Base-by-base conservation (phyloP, 2,113 vertebrate genomes). In the Siniperca knerii region DNA sequence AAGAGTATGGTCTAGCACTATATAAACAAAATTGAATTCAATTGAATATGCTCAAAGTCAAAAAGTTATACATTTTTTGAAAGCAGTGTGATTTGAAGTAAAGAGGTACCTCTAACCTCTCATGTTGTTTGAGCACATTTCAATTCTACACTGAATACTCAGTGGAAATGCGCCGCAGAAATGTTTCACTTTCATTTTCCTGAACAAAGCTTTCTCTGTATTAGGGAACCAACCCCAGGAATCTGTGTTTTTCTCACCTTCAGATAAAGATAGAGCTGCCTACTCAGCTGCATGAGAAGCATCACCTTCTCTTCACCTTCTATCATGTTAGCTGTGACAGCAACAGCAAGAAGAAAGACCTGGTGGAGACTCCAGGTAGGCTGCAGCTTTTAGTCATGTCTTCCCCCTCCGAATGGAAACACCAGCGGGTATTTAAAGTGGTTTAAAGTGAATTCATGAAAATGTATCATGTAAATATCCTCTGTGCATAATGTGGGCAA, bases 191-290 rank as follows among this genome's bases (percentile, higher is more conserved):
- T 72, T 78, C 23, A 57, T 69, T 75, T 37, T 77, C 46, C 55
- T 4, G 42, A 68, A 79, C 71, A 83, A 89, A 83, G 64, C 66
- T 21, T 42, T 46, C 12, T 58, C 61, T 79, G 29, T 42, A 64
- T 55, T 18, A 23, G 25, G 16, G 42, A 72, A 46, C 44, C 29
- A 75, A 72, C 72, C 70, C 20, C 8, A 23, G 42, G 54, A 77
- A 52, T 84, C 48, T 67, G 62, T 70, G n/a, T 87, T 37, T 46
- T 58, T 84, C n/a, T 77, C 40, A 20, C 85, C 86, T 85, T 42
- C 93, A 99, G 98, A 96, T 99, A 92, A 99, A 99, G 95, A 97
- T 99, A 82, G 97, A 99, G 87, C 90, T 99, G 78, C 98, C 98
- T 8, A 97, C 97, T 76, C 98, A 99, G 91, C 96, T 99, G 50